These are phyloP conservation scores for Agrypnus murinus DNA, from an alignment of 2,888 invertebrate species.

Conservation along the genomic window DNA sequence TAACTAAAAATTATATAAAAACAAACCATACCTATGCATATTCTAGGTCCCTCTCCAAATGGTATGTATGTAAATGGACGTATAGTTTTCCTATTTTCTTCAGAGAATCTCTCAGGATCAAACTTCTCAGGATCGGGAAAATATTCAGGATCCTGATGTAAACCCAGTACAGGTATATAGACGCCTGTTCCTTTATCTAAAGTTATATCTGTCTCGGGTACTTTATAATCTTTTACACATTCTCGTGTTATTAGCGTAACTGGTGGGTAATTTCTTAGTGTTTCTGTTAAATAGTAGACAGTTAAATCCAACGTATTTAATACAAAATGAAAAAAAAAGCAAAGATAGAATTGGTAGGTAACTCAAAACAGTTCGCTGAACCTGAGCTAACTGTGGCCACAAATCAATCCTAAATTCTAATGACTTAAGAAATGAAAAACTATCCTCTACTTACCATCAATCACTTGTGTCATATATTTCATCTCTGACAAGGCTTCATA, in stretches of 20 bases:
- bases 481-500: conserved; percentile 72
- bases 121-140: no score
- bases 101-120: no score
- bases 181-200: conserved; percentile 34
- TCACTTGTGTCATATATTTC: no score
- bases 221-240: conserved; percentile 30
- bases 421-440: conserved; percentile 6
- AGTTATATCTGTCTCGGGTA: conserved; percentile 32
- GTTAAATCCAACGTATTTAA: no score
- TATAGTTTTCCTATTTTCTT: no score
- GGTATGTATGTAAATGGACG: no score
- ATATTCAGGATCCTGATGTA: no score
- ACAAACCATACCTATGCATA: conserved; percentile 45
- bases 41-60: no score
- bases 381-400: no score
- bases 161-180: no score
- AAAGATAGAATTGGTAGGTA: not conserved
- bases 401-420: no score
- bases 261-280: conserved; percentile 48
- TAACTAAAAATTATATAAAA: conserved; percentile 15
- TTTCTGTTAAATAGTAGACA: conserved; percentile 61
- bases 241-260: conserved; percentile 37
- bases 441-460: conserved; percentile 57
- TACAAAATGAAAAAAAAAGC: conserved; percentile 49
- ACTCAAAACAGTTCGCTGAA: no score